These are phyloP conservation scores for Calonectris borealis DNA, from an alignment of 2,113 vertebrate genomes.

Conservation along the genomic window DNA sequence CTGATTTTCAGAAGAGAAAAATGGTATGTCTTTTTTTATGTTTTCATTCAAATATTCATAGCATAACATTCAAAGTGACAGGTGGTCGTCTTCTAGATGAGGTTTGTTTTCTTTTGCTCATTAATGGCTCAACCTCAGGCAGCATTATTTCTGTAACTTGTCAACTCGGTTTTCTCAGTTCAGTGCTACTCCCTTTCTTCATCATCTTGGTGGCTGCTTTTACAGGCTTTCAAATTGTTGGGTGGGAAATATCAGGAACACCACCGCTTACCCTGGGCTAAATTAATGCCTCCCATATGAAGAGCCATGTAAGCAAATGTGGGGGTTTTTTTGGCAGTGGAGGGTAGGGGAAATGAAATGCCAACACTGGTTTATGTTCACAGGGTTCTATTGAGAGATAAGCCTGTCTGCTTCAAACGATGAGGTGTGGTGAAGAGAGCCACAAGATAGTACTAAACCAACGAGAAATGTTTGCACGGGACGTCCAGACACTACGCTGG, in stretches of 20 bases:
- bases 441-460: not conserved
- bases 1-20: not conserved
- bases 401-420: conserved; percentile 12
- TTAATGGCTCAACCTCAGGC: conserved; percentile 31
- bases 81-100: not conserved
- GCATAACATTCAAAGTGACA: conserved; percentile 22
- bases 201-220: conserved; percentile 13
- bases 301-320: not conserved
- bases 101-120: conserved; percentile 33
- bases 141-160: conserved; percentile 21
- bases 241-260: conserved; percentile 65
- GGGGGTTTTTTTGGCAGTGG: not conserved
- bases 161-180: not conserved
- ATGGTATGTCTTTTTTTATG: not conserved
- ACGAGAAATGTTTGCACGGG: not conserved
- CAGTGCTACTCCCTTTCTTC: not conserved
- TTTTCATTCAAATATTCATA: conserved; percentile 33
- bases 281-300: conserved; percentile 26
- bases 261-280: conserved; percentile 65
- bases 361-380: conserved; percentile 33
- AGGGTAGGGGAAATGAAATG: conserved; percentile 39
- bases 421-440: not conserved
- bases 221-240: conserved; percentile 4
- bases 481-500: not conserved
- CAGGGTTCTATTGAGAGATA: not conserved